A percentile compares a stretch with the other conserved stretches of the same genome.
Conservation (phyloP, 2,888 invertebrate species). For the Apamea epomidion region DNA sequence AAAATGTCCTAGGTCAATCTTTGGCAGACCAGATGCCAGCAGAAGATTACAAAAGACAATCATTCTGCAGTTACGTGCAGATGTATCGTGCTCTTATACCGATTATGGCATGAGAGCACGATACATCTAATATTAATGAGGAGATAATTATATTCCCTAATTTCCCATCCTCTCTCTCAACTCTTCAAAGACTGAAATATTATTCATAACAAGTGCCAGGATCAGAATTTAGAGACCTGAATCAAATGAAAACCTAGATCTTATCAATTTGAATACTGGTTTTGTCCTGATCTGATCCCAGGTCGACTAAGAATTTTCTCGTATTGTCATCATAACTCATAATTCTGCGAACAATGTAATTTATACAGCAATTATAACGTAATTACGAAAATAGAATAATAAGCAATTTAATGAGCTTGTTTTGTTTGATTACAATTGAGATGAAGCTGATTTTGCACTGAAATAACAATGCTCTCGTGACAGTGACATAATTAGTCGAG, state of each 20-base stretch:
- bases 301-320: slow-evolving; percentile 23
- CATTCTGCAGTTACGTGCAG: slow-evolving; percentile 3
- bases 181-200: background rate
- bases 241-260: slow-evolving; percentile 2
- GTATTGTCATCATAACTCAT: slow-evolving; percentile 26
- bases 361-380: slow-evolving; percentile 40
- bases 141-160: background rate
- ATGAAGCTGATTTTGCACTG: slow-evolving; percentile 66
- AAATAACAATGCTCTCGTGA: slow-evolving; percentile 72
- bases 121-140: too few relatives aligned
- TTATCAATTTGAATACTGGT: background rate
- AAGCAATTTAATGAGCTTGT: slow-evolving; percentile 66
- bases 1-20: slow-evolving; percentile 4
- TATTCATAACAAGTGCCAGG: too few relatives aligned
- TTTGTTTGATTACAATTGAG: slow-evolving; percentile 68
- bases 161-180: background rate
- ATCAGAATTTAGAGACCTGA: background rate
- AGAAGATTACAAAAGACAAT: slow-evolving; percentile 2
- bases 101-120: too few relatives aligned
- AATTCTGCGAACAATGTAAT: slow-evolving; percentile 36
- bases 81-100: background rate
- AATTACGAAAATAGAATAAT: slow-evolving; percentile 54
- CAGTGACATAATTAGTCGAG: slow-evolving; percentile 69
- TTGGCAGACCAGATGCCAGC: slow-evolving; percentile 10
- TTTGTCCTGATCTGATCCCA: background rate